Percentiles rank a stretch among this genome's conserved stretches.
These are phyloP conservation scores for Fratercula arctica DNA, from an alignment of 2,797 vertebrate species.

Conservation along the genomic window DNA sequence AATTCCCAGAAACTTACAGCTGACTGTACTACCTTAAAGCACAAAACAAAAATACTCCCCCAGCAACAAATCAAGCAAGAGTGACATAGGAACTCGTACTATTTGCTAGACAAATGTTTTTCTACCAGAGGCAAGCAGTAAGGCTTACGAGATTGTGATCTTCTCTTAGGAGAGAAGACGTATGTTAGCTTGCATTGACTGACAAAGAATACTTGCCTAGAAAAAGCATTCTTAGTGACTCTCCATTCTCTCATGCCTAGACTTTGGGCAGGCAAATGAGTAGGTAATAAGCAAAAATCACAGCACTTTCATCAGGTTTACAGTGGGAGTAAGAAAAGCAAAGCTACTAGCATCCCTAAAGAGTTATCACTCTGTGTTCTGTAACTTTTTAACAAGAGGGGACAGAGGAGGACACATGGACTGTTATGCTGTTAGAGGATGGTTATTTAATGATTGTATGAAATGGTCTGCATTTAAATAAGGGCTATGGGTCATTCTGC, in stretches of 20 bases:
- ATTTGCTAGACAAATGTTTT: neutral
- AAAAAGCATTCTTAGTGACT: neutral
- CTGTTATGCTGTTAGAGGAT: neutral
- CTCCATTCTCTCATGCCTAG: neutral
- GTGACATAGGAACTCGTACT: neutral
- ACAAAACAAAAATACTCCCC: neutral
- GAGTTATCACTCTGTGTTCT: neutral
- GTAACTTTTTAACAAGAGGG: neutral
- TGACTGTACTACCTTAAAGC: neutral
- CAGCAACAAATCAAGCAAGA: neutral
- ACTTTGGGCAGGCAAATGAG: constrained; percentile 2
- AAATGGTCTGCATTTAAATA: neutral
- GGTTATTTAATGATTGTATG: neutral
- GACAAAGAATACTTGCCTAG: neutral
- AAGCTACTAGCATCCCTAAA: constrained; percentile 1
- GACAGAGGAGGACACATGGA: neutral
- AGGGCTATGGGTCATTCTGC: neutral
- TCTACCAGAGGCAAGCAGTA: neutral
- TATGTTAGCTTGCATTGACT: neutral
- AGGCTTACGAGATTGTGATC: neutral
- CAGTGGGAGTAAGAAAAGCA: constrained; percentile 45
- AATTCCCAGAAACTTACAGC: neutral
- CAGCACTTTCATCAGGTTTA: constrained; percentile 34
- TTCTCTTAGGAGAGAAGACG: neutral
- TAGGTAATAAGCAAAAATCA: neutral